phyloP scores from a whole-genome alignment of 2,113 vertebrate species.

The Rallus limicola region DNA sequence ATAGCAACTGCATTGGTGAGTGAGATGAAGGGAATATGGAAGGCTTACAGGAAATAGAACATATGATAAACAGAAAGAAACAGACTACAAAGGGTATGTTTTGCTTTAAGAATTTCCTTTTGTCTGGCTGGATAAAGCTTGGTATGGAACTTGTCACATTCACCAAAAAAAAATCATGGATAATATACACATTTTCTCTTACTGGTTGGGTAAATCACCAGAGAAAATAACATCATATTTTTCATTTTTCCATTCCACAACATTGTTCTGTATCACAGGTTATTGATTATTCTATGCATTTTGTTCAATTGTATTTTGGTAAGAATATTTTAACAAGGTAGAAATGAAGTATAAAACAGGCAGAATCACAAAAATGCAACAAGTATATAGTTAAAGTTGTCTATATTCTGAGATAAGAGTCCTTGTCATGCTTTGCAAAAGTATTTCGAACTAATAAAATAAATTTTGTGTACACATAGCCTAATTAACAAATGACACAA shows the following conservation, averaged over 20 bases:
- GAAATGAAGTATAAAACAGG: neutral
- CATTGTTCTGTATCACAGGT: neutral
- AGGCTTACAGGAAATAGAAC: neutral
- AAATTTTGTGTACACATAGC: neutral
- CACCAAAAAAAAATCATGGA: neutral
- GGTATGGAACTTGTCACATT: neutral
- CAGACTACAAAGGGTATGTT: fast-evolving
- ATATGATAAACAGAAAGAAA: neutral
- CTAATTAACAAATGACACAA: neutral
- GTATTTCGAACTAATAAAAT: neutral
- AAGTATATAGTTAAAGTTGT: neutral
- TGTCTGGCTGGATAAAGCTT: neutral
- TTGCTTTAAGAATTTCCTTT: neutral
- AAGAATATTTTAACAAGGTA: neutral
- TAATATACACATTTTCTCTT: neutral
- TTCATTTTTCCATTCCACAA: neutral
- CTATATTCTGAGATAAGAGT: neutral
- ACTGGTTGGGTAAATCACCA: neutral
- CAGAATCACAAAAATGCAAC: neutral
- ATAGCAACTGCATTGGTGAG: neutral
- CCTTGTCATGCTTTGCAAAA: neutral
- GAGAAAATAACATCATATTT: neutral
- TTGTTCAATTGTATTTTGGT: neutral
- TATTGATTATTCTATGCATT: neutral
- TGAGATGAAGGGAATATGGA: neutral